phyloP scores from a whole-genome alignment of 2,888 invertebrate species.

The Philereme vetulata region DNA sequence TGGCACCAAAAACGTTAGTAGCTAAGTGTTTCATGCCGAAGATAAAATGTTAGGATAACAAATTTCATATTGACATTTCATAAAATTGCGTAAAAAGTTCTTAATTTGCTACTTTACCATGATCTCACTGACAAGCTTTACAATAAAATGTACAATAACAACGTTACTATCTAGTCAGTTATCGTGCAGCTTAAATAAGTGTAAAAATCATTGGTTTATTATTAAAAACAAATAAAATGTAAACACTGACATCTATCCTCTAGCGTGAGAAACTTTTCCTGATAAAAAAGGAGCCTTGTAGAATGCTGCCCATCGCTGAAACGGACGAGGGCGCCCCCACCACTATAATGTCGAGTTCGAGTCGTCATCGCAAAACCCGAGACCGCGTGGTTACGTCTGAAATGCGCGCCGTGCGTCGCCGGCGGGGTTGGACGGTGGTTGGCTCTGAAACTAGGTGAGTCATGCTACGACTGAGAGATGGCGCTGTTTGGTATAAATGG shows the following conservation, averaged over 20 bases:
- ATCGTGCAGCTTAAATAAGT: neutral
- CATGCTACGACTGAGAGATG: conserved; percentile 55
- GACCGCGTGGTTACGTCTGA: conserved; percentile 76
- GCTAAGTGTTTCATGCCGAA: neutral
- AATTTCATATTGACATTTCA: no score
- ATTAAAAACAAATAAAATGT: conserved; percentile 1
- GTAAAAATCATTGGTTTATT: neutral
- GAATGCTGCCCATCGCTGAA: conserved; percentile 76
- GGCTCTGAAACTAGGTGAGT: conserved; percentile 89
- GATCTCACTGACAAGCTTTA: neutral
- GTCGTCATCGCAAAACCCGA: conserved; percentile 66
- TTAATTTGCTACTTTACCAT: conserved; percentile 20
- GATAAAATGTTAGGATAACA: neutral
- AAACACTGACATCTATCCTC: conserved; percentile 53
- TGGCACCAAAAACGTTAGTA: no score
- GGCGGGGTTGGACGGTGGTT: conserved; percentile 90
- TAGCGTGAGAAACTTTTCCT: conserved; percentile 34
- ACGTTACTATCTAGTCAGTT: neutral
- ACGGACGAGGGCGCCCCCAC: conserved; percentile 70
- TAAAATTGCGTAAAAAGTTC: neutral
- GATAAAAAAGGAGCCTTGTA: conserved; percentile 27
- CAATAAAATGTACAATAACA: neutral
- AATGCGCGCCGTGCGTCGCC: conserved; percentile 80
- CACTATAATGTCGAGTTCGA: conserved; percentile 48
- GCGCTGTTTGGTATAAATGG: conserved; percentile 42